phyloP scores from a whole-genome alignment of 2,888 invertebrate genomes.

The Erebia palarica region DNA sequence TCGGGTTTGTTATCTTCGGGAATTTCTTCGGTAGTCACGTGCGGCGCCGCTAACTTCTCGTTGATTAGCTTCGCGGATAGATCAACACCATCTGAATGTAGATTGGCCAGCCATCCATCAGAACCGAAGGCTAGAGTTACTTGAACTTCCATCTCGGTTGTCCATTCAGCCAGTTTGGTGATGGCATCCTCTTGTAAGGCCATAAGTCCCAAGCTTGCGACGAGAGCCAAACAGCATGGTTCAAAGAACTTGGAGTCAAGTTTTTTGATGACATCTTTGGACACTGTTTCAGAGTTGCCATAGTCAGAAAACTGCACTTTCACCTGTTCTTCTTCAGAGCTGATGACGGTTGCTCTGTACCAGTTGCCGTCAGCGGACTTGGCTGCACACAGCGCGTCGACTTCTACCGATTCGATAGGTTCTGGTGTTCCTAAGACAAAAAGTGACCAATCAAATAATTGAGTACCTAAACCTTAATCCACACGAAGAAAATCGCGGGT shows the following conservation, averaged over 20 bases:
- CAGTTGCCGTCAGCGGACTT: constrained; percentile 85
- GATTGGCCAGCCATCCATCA: constrained; percentile 81
- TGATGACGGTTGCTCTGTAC: constrained; percentile 85
- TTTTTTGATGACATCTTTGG: constrained; percentile 68
- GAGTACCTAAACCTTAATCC: no score
- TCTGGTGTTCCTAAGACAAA: constrained; percentile 61
- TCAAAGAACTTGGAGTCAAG: constrained; percentile 75
- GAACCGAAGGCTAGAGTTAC: constrained; percentile 79
- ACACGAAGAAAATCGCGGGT: no score
- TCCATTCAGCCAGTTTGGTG: constrained; percentile 65
- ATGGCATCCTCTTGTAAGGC: constrained; percentile 67
- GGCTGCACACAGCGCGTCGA: constrained; percentile 83
- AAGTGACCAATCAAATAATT: not conserved
- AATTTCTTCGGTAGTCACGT: constrained; percentile 50
- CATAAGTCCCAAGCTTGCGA: constrained; percentile 65
- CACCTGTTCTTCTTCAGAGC: constrained; percentile 66
- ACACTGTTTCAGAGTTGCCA: constrained; percentile 85
- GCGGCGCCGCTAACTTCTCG: constrained; percentile 67
- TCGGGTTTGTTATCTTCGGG: constrained; percentile 50
- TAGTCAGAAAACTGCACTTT: constrained; percentile 86
- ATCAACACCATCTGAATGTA: constrained; percentile 77
- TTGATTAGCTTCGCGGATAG: constrained; percentile 74
- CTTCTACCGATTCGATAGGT: constrained; percentile 66
- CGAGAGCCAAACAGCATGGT: constrained; percentile 66
- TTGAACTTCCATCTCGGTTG: constrained; percentile 76